Conservation (phyloP, 2,797 vertebrate genomes). For the Chrysolophus pictus region DNA sequence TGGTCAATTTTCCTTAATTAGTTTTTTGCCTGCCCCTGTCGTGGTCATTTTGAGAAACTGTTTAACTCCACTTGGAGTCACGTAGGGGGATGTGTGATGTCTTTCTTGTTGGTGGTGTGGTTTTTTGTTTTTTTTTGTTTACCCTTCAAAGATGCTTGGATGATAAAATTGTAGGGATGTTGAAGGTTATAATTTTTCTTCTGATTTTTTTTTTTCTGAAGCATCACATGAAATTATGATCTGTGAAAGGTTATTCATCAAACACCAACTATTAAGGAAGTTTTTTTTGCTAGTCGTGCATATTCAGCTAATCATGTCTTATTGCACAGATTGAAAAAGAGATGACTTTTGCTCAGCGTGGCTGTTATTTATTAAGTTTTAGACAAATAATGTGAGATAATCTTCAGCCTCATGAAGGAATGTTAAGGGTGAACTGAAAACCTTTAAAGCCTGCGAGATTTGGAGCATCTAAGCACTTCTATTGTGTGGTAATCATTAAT, state of each 20-base stretch:
- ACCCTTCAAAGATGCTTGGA: neutral
- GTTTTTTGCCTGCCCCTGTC: neutral
- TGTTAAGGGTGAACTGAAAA: neutral
- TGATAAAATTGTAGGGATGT: neutral
- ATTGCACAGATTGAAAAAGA: slow-evolving; percentile 48
- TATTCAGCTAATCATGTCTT: slow-evolving; percentile 41
- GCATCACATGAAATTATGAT: neutral
- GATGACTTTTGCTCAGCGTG: slow-evolving; percentile 28
- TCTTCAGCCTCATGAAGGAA: neutral
- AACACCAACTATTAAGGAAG: slow-evolving; percentile 28
- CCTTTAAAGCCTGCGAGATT: neutral
- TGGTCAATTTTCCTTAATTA: neutral
- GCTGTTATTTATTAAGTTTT: neutral
- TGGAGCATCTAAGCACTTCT: neutral
- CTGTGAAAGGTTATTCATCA: slow-evolving; percentile 25
- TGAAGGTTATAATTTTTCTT: neutral
- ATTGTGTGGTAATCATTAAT: neutral
- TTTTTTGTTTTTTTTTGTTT: neutral
- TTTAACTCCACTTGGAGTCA: neutral
- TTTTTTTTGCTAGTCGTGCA: slow-evolving; percentile 15
- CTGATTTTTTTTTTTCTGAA: slow-evolving; percentile 4
- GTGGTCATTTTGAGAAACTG: neutral
- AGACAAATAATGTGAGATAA: neutral
- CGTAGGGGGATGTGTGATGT: neutral
- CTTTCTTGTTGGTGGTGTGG: too few species aligned